Conservation (phyloP, 1,140 invertebrate species). For the Chironomus striatipennis region DNA sequence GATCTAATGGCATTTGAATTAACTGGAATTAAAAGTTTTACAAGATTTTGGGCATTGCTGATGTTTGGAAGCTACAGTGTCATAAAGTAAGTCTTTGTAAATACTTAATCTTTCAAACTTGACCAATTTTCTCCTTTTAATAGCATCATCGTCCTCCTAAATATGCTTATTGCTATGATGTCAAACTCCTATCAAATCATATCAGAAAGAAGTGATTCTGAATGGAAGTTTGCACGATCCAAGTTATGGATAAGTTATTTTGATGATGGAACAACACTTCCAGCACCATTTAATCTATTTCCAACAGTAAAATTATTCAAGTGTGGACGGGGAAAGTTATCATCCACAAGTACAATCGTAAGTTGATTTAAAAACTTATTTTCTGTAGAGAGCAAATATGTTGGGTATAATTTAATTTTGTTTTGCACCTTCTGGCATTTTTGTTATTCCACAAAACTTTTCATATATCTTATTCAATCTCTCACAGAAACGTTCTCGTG, state of each 20-base stretch:
- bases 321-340: conserved; percentile 40
- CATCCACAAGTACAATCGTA: conserved; percentile 54
- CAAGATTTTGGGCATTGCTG: conserved; percentile 75
- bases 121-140: neutral
- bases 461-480: neutral
- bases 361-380: conserved; percentile 32
- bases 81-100: conserved; percentile 70
- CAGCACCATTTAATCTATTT: conserved; percentile 81
- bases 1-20: conserved; percentile 79
- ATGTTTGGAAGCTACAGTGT: conserved; percentile 86
- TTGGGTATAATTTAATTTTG: neutral
- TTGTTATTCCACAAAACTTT: too few species aligned
- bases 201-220: conserved; percentile 75
- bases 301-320: conserved; percentile 56
- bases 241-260: conserved; percentile 92
- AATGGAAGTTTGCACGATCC: conserved; percentile 88
- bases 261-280: conserved; percentile 74
- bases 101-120: too few species aligned
- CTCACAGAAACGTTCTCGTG: conserved; percentile 57
- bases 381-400: neutral
- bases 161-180: conserved; percentile 96
- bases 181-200: conserved; percentile 91
- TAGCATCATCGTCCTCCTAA: conserved; percentile 75
- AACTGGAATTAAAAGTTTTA: conserved; percentile 78
- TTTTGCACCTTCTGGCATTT: neutral